phyloP scores from a whole-genome alignment of 1,140 invertebrate species.

The Mylabris phalerata region DNA sequence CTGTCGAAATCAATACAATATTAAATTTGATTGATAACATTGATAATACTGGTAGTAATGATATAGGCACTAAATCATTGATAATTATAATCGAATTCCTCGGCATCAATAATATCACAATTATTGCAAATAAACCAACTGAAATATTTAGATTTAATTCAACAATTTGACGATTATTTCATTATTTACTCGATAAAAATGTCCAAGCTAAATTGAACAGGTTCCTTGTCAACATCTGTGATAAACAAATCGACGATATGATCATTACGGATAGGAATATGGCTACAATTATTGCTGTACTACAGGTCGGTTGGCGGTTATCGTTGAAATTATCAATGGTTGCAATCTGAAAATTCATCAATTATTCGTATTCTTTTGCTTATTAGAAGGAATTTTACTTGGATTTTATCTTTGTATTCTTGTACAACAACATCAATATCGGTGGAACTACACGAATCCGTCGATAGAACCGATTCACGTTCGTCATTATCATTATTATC shows the following conservation, averaged over 20 bases:
- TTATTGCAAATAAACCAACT: conserved; percentile 4
- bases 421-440: conserved; percentile 53
- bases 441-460: conserved; percentile 44
- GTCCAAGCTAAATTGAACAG: conserved; percentile 5
- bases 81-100: not conserved
- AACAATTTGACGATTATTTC: not conserved
- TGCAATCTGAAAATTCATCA: conserved; percentile 21
- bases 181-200: conserved; percentile 3
- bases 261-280: conserved; percentile 7
- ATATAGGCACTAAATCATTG: conserved; percentile 7
- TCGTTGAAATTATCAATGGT: conserved; percentile 25
- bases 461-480: conserved; percentile 39
- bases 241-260: conserved; percentile 11
- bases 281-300: conserved; percentile 11
- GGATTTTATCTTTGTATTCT: conserved; percentile 49
- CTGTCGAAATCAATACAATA: conserved; percentile 4
- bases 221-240: conserved; percentile 2
- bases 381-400: conserved; percentile 34
- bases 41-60: not conserved
- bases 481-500: not conserved
- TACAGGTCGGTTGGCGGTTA: conserved; percentile 19
- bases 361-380: not conserved
- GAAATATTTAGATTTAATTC: not conserved
- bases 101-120: conserved; percentile 11
- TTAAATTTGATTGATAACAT: conserved; percentile 2